Evolutionary conservation across 1,140 invertebrate species (phyloP), one percentile per base, ranked within the genome.

Genomic region (Penaeus japonicus): DNA sequence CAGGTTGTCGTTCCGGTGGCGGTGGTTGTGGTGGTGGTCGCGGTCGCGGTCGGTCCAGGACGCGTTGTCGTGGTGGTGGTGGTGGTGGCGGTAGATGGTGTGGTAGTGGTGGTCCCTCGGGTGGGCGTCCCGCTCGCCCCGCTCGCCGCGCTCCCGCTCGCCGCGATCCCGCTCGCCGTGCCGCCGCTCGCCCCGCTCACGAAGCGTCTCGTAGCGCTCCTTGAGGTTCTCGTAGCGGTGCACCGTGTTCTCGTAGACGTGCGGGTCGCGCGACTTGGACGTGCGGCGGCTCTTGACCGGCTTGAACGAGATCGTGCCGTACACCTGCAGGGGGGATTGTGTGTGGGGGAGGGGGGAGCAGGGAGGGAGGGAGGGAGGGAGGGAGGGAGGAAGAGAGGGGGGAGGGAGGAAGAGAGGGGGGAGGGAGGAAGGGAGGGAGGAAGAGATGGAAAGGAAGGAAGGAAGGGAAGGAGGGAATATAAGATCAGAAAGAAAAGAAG

Each of bases 241-340:
- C n/a, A 83, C 57, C 27, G 86, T 88, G 86, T 88, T 88, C 81
- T 88, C 86, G 81, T 88, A 88, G 20, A 88, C 86, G 70, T 88
- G 86, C 18, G 86, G 65, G 70, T 88, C 86, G 32, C 83, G 82
- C 27, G 83, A 47, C 81, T 88, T 88, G 65, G 86, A 88, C 57
- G 86, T 88, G 47, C 86, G 62, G 24, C 86, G 79, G 27, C 86
- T 88, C 70, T 88, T 88, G 70, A 88, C 70, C 1, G 86, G 86
- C 86, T 88, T 88, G 86, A 88, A 88, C 53, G 86, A 88, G 82
- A 88, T 88, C 20, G 86, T 88, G 70, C 86, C 83, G 86, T 88
- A 88, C 86, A 88, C 83, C 86, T 88, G 86, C n/a, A 2, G 81
- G 59, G 30, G 53, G 62, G 35, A 18, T 0, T 7, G 78, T n/a